Conservation (phyloP, 1,140 invertebrate genomes). For the Nephotettix cincticeps region DNA sequence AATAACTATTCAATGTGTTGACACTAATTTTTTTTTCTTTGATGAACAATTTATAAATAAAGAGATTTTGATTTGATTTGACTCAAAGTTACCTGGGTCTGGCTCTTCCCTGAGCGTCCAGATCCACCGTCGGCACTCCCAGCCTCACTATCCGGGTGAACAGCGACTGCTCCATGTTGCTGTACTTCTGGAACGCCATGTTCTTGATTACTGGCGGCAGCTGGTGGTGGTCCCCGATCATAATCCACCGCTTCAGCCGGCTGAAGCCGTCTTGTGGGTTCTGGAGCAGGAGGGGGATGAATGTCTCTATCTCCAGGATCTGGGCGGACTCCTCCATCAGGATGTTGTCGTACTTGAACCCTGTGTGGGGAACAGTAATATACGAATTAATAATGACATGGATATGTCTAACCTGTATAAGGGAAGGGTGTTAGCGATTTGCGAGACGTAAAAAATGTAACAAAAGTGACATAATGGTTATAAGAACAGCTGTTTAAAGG, state of each 20-base stretch:
- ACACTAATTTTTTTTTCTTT: too few species aligned
- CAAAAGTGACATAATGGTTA: too few species aligned
- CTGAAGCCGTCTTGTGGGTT: conserved; percentile 96
- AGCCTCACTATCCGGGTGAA: conserved; percentile 95
- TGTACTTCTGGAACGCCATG: conserved; percentile 99
- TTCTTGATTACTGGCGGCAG: conserved; percentile 99
- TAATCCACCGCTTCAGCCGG: conserved; percentile 98
- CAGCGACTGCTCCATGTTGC: conserved; percentile 99
- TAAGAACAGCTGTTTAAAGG: too few species aligned
- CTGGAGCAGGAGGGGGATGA: conserved; percentile 96
- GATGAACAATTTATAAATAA: too few species aligned
- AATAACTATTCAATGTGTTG: too few species aligned
- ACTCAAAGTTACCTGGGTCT: conserved; percentile 77
- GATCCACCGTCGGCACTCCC: conserved; percentile 93
- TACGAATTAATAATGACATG: too few species aligned
- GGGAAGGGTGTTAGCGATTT: too few species aligned
- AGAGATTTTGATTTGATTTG: too few species aligned
- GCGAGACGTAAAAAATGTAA: too few species aligned
- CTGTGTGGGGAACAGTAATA: too few species aligned
- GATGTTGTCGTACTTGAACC: conserved; percentile 98
- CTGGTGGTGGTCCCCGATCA: conserved; percentile 99
- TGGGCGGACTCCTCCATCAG: conserved; percentile 99
- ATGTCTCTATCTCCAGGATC: conserved; percentile 99
- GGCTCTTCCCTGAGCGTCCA: conserved; percentile 97
- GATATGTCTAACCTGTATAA: too few species aligned